phyloP scores from a whole-genome alignment of 2,888 invertebrate species.

The Dusona sp. region DNA sequence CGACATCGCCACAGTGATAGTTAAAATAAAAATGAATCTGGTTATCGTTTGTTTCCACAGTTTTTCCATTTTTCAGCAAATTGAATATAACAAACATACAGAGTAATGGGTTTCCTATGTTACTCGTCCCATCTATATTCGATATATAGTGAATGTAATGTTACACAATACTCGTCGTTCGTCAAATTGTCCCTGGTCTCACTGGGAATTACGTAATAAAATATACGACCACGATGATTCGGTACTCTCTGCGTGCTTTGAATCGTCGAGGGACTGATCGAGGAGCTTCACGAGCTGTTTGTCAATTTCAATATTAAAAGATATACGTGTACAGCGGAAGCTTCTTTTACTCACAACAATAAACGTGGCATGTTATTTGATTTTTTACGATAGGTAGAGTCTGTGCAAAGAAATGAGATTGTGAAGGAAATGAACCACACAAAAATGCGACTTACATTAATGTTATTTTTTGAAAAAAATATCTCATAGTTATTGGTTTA shows the following conservation, averaged over 20 bases:
- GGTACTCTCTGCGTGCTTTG: conserved; percentile 33
- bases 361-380: conserved; percentile 14
- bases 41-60: background rate
- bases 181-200: conserved; percentile 29
- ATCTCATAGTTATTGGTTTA: background rate
- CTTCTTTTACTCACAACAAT: conserved; percentile 7
- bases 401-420: no score
- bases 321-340: background rate
- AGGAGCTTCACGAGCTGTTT: conserved; percentile 47
- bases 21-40: background rate
- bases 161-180: background rate
- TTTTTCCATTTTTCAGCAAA: background rate
- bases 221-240: conserved; percentile 45
- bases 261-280: conserved; percentile 45
- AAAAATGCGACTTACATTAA: background rate
- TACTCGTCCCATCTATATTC: conserved; percentile 3
- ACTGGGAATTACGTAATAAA: conserved; percentile 25
- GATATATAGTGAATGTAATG: conserved; percentile 13
- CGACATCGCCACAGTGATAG: background rate
- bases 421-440: background rate
- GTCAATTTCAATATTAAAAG: conserved; percentile 63
- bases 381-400: background rate
- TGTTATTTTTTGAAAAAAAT: background rate
- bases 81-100: background rate
- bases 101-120: conserved; percentile 8